phyloP scores from a whole-genome alignment of 2,888 invertebrate genomes.

The Parascotia fuliginaria region DNA sequence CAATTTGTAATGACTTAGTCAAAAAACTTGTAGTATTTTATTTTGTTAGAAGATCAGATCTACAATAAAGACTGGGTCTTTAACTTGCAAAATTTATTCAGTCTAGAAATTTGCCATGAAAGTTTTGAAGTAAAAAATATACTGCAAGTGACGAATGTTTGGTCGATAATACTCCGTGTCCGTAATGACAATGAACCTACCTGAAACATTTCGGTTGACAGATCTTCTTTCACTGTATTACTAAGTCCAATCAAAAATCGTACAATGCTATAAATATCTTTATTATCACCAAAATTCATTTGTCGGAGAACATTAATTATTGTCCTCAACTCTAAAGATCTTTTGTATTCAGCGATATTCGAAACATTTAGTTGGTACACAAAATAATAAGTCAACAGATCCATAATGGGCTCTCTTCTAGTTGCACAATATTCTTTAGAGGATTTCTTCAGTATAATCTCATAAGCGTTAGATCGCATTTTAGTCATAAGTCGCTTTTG shows the following conservation, averaged over 20 bases:
- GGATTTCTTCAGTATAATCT: slow-evolving; percentile 74
- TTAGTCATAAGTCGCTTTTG: slow-evolving; percentile 60
- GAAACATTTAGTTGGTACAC: slow-evolving; percentile 63
- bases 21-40: too few species aligned
- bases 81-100: too few species aligned
- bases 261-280: slow-evolving; percentile 61
- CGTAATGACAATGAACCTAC: slow-evolving; percentile 49
- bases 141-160: neutral
- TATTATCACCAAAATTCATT: slow-evolving; percentile 59
- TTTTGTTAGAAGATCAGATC: too few species aligned
- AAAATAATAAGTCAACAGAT: slow-evolving; percentile 70
- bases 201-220: slow-evolving; percentile 67
- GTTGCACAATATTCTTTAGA: slow-evolving; percentile 48
- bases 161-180: slow-evolving; percentile 8
- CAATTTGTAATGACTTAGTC: too few species aligned
- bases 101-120: too few species aligned
- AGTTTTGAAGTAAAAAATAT: neutral
- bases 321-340: slow-evolving; percentile 64
- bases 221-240: slow-evolving; percentile 64
- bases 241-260: slow-evolving; percentile 64
- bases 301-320: slow-evolving; percentile 58
- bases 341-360: slow-evolving; percentile 72
- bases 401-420: slow-evolving; percentile 64
- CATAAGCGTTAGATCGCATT: slow-evolving; percentile 74
- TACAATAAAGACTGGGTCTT: too few species aligned